Evolutionary conservation across 2,113 vertebrate genomes (phyloP).

Genomic region (Anolis sagrei): DNA sequence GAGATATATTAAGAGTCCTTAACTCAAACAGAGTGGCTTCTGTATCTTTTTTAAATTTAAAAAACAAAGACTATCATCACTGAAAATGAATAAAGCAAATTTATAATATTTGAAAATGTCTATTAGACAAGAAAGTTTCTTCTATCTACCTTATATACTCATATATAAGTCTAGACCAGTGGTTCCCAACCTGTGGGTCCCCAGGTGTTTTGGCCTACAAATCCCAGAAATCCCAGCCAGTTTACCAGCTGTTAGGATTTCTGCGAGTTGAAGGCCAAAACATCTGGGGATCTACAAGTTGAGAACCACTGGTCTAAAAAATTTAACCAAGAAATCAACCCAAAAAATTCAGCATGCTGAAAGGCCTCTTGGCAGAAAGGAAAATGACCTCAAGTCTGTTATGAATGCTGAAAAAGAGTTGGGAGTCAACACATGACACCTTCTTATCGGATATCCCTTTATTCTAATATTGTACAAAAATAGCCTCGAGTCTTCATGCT

Average conservation of each 20-base stretch:
- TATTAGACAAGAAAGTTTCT: background rate
- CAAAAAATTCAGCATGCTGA: background rate
- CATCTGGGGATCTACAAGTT: too few relatives aligned
- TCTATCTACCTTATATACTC: background rate
- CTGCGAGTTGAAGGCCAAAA: too few relatives aligned
- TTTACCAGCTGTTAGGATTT: too few relatives aligned
- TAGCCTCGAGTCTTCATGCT: background rate
- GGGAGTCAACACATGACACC: background rate
- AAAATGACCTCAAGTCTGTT: background rate
- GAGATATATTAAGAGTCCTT: too few relatives aligned
- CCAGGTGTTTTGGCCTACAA: too few relatives aligned
- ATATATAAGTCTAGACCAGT: too few relatives aligned
- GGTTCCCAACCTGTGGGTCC: too few relatives aligned
- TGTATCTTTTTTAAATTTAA: background rate
- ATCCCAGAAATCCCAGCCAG: too few relatives aligned
- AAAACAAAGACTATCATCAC: too few relatives aligned
- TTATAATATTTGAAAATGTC: background rate
- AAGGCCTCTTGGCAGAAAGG: background rate
- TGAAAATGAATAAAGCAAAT: background rate
- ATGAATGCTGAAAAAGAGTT: background rate
- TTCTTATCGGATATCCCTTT: background rate
- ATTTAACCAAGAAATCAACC: too few relatives aligned
- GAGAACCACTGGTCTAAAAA: too few relatives aligned
- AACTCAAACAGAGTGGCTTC: background rate
- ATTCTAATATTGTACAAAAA: background rate